Conservation (phyloP, 2,888 invertebrate genomes). For the Formica aserva region DNA sequence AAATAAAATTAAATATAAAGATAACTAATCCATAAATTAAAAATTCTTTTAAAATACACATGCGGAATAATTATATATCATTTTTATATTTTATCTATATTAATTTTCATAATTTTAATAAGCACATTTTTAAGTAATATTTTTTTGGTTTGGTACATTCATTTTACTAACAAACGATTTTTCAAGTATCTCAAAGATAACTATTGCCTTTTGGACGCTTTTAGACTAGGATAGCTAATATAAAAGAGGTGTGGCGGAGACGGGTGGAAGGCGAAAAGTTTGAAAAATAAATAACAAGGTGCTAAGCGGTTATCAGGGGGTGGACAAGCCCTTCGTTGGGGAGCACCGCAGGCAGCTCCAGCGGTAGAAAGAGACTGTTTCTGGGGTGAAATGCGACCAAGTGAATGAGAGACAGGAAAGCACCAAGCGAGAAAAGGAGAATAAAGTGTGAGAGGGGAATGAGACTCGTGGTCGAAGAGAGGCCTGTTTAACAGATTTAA, state of each 20-base stretch:
- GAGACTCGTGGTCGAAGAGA: conserved; percentile 78
- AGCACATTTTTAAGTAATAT: neutral
- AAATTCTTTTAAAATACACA: neutral
- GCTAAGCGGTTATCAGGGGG: conserved; percentile 76
- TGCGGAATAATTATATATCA: neutral
- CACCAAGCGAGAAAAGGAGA: conserved; percentile 55
- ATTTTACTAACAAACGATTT: neutral
- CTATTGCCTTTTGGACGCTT: neutral
- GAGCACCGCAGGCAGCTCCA: conserved; percentile 3
- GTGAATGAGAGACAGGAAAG: conserved; percentile 52
- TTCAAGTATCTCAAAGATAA: conserved; percentile 4
- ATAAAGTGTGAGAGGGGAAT: conserved; percentile 51
- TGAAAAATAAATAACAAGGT: conserved; percentile 84
- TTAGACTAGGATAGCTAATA: conserved; percentile 25
- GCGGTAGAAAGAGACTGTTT: conserved; percentile 10
- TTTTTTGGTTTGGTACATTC: neutral
- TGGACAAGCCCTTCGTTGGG: conserved; percentile 49
- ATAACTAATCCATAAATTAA: neutral
- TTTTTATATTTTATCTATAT: neutral
- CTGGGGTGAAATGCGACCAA: conserved; percentile 56
- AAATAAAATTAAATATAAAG: neutral
- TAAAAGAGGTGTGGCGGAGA: conserved; percentile 51
- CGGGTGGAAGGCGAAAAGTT: conserved; percentile 73
- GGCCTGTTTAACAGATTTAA: conserved; percentile 83
- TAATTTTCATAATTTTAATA: neutral